Percentiles rank a stretch among this genome's conserved stretches.
These are phyloP conservation scores for Picathartes gymnocephalus DNA, from an alignment of 2,113 vertebrate genomes.

Conservation along the genomic window DNA sequence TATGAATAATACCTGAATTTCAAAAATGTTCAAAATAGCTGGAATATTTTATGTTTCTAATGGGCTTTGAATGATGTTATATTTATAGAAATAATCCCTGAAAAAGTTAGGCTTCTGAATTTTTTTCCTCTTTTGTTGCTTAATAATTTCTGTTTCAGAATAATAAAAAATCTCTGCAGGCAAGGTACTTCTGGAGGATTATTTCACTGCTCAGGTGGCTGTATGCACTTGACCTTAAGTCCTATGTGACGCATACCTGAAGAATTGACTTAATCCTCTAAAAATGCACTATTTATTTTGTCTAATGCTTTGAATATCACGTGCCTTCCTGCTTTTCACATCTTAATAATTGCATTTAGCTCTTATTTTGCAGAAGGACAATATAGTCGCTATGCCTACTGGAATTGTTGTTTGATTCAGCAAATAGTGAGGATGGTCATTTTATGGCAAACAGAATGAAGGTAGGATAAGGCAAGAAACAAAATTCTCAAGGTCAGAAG, in stretches of 20 bases:
- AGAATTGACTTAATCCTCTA: constrained; percentile 26
- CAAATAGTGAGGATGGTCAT: not conserved
- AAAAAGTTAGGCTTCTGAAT: not conserved
- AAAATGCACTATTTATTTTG: constrained; percentile 1
- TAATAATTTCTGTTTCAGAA: constrained; percentile 1
- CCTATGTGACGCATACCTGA: not conserved
- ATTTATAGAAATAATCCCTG: not conserved
- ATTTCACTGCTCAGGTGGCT: not conserved
- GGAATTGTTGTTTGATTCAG: not conserved
- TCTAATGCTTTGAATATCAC: not conserved
- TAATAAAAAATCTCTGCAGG: not conserved
- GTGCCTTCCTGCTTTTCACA: not conserved
- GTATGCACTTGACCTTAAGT: constrained; percentile 18
- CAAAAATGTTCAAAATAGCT: not conserved
- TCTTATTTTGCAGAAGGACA: not conserved
- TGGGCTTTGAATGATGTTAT: not conserved
- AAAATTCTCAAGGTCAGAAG: not conserved
- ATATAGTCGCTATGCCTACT: not conserved
- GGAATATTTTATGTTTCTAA: not conserved
- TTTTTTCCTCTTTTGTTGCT: not conserved
- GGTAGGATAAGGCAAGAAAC: not conserved
- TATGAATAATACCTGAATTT: not conserved
- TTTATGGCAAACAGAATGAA: not conserved
- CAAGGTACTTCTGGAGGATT: constrained; percentile 5
- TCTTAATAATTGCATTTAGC: not conserved